Evolutionary conservation across 2,888 invertebrate species (phyloP).

Genomic region (Polydrusus tereticollis): DNA sequence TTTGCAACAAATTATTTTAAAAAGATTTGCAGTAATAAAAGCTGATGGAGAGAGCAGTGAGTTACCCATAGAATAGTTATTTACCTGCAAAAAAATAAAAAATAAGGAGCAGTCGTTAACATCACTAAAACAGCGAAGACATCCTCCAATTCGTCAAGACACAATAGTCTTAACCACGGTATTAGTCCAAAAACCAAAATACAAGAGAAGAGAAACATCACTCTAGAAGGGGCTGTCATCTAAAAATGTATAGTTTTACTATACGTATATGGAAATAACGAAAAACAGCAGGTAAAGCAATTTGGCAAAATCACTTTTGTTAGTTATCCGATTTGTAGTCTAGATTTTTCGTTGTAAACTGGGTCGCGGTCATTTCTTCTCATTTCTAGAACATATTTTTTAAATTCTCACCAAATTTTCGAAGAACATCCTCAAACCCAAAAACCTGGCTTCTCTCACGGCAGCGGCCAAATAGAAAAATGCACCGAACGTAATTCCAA

Average conservation of each 20-base stretch:
- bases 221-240: constrained; percentile 90
- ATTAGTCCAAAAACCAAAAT: constrained; percentile 84
- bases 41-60: too few relatives aligned
- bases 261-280: too few relatives aligned
- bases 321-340: too few relatives aligned
- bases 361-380: too few relatives aligned
- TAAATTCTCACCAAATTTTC: constrained; percentile 89
- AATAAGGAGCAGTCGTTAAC: constrained; percentile 96
- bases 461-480: constrained; percentile 88
- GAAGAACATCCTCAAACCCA: constrained; percentile 94
- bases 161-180: constrained; percentile 87
- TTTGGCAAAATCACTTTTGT: not conserved
- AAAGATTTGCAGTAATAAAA: not conserved
- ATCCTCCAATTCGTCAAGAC: constrained; percentile 90
- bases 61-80: too few relatives aligned
- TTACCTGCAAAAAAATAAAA: constrained; percentile 96
- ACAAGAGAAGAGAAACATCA: constrained; percentile 95
- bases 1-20: not conserved
- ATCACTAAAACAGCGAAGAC: constrained; percentile 93
- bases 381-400: not conserved
- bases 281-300: not conserved
- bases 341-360: too few relatives aligned
- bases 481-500: constrained; percentile 85
- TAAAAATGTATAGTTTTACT: constrained; percentile 63
- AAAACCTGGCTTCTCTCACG: constrained; percentile 87